phyloP scores from a whole-genome alignment of 2,797 vertebrate species.

The Trichosurus vulpecula region DNA sequence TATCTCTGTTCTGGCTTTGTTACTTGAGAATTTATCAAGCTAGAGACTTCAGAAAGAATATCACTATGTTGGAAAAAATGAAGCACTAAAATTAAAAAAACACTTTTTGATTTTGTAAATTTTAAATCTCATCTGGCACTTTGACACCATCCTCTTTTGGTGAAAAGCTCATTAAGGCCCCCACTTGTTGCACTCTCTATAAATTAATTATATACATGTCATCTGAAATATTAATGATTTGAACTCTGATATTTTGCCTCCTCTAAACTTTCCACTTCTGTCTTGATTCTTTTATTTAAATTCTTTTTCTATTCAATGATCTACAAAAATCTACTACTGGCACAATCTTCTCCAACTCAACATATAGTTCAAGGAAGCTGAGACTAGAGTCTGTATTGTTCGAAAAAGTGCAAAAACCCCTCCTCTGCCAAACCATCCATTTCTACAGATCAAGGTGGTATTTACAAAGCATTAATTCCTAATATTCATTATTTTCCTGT shows the following conservation, averaged over 20 bases:
- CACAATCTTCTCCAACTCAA: not conserved
- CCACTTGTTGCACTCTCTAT: slow-evolving; percentile 25
- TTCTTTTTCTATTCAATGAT: not conserved
- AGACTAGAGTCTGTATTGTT: not conserved
- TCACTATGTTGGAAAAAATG: not conserved
- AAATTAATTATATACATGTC: slow-evolving; percentile 6
- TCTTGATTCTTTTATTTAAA: not conserved
- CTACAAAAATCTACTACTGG: not conserved
- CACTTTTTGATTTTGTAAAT: not conserved
- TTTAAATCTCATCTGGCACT: not conserved
- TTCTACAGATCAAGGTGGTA: not conserved
- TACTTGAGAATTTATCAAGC: slow-evolving; percentile 1
- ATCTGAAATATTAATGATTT: not conserved
- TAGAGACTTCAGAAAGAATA: slow-evolving; percentile 29
- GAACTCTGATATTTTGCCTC: not conserved
- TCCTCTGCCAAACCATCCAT: not conserved
- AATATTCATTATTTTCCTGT: slow-evolving; percentile 9
- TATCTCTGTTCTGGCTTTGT: not conserved
- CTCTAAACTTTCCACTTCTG: not conserved
- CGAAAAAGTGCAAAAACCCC: not conserved
- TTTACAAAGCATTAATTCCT: not conserved
- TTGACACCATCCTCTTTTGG: not conserved
- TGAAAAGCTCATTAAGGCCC: not conserved
- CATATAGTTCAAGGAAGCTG: not conserved
- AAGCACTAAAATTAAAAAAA: not conserved